Evolutionary conservation across 1,140 invertebrate species (phyloP).

Genomic region (Zaprionus ghesquierei): DNA sequence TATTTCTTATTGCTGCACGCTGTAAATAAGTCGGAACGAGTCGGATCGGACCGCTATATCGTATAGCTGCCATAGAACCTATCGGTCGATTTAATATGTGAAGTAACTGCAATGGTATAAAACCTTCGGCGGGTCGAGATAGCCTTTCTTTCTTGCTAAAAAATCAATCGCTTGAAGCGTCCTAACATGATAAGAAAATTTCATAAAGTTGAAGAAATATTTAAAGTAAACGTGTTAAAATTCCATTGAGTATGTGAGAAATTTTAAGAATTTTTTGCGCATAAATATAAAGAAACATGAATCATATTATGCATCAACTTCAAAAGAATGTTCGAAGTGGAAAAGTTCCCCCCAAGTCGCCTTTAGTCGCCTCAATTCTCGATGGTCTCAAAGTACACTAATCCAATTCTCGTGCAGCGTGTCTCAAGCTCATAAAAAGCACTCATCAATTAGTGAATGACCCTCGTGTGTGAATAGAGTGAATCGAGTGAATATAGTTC

Average conservation of each 20-base stretch:
- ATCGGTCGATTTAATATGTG: no score
- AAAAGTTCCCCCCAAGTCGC: background rate
- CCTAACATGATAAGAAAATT: no score
- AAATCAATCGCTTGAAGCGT: no score
- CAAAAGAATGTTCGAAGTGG: background rate
- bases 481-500: background rate
- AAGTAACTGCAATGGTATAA: no score
- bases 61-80: no score
- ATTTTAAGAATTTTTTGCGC: background rate
- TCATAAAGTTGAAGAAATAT: background rate
- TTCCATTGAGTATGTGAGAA: background rate
- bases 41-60: no score
- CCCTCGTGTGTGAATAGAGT: conserved; percentile 19
- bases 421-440: conserved; percentile 5
- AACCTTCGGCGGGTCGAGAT: no score
- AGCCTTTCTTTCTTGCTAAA: no score
- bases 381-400: background rate
- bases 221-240: background rate
- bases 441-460: conserved; percentile 17
- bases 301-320: background rate
- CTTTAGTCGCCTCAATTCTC: background rate
- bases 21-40: no score
- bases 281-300: background rate
- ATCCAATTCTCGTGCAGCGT: conserved; percentile 11
- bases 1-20: no score